Percentiles rank a stretch among this genome's conserved stretches.
Conservation (phyloP, 2,888 invertebrate species). For the Ommatoiulus sabulosus region DNA sequence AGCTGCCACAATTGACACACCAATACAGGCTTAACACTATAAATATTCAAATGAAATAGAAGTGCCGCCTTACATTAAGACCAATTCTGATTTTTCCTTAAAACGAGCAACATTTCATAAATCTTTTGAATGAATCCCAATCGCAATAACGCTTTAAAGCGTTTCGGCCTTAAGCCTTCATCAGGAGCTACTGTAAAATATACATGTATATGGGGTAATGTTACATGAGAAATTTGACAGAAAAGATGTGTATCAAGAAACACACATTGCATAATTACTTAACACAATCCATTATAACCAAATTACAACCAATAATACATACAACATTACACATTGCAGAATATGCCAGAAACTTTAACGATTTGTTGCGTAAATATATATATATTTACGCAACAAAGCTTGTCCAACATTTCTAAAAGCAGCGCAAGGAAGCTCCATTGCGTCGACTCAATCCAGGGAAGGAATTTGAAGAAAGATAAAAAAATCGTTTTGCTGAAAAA, state of each 20-base stretch:
- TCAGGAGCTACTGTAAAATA: too few relatives aligned
- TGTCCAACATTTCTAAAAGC: constrained; percentile 1
- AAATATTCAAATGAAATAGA: neutral
- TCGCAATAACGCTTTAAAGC: too few relatives aligned
- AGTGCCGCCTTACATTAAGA: neutral
- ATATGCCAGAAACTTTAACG: too few relatives aligned
- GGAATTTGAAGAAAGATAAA: neutral
- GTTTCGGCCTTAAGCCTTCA: too few relatives aligned
- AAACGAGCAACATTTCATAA: neutral
- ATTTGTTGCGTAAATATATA: too few relatives aligned
- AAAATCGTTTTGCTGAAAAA: neutral
- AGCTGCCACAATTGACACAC: neutral
- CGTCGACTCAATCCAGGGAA: neutral
- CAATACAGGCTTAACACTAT: neutral
- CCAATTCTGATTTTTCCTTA: constrained; percentile 12
- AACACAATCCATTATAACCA: too few relatives aligned
- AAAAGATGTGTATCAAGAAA: too few relatives aligned
- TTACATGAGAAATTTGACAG: too few relatives aligned
- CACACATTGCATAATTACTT: too few relatives aligned
- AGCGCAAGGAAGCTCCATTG: neutral
- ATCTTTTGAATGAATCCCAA: neutral
- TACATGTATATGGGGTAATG: too few relatives aligned
- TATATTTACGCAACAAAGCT: neutral
- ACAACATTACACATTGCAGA: too few relatives aligned
- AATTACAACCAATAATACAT: too few relatives aligned